Base-by-base conservation (phyloP, 2,888 invertebrate genomes). In the Heliconius charithonia region DNA sequence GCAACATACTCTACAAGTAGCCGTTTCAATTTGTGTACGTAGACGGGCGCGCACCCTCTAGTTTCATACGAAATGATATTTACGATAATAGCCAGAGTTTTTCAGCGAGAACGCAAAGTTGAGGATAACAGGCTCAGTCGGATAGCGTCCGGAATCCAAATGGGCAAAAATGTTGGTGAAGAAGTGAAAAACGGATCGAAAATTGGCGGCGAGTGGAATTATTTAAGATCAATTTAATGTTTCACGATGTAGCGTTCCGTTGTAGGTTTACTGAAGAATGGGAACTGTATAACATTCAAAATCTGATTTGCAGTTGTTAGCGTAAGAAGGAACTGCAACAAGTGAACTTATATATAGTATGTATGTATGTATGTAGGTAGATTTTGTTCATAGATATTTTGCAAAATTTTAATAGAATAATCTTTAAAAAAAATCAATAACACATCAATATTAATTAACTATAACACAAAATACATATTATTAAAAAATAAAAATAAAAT, bases 11-110 rank as follows among this genome's bases (percentile, higher is more conserved):
- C 89, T 89, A 85, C 86, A 86, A 90, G 88, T 84, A 89, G 89
- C 88, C 86, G 87, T 90, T 91, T 91, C 92, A 92, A 92, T 92
- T 93, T 92, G 92, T 91, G 87, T 83, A 84, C 87, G 83, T 75
- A 87, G 86, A 85, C 84, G 83, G 84, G 87, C 87, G 89, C 82
- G 80, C 86, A 88, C 93, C 92, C 90, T 89, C 92, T 92, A 91
- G 94, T 92, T 93, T 91, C 93, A 93, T 93, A 92, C 93, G 94
- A 95, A 95, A 95, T 94, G 95, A 94, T 95, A 95, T 95, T 95
- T 95, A 95, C 94, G 93, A 91, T 94, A 93, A 95, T 93, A 92
- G 93, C 91, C 84, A 83, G 93, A 93, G 92, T 93, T 94, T 95
- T 94, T 93, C 91, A 91, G 88, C 91, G 90, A 86, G 88, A 90